These are phyloP conservation scores for Saxidomus purpurata DNA, from an alignment of 1,140 invertebrate genomes.

Conservation along the genomic window DNA sequence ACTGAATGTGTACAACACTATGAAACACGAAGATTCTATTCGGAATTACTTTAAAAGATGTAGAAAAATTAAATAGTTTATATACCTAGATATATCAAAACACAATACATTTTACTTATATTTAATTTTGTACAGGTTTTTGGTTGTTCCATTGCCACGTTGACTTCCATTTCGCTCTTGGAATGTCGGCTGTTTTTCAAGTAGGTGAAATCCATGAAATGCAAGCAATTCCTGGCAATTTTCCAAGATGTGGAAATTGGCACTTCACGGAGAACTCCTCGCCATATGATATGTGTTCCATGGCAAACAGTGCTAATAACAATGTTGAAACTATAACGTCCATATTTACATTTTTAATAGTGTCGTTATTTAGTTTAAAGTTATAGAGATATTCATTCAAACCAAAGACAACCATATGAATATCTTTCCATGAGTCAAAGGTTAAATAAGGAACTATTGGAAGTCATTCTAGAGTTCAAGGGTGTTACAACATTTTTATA, in stretches of 20 bases:
- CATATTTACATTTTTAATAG: not conserved
- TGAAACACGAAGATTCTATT: no score
- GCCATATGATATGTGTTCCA: conserved; percentile 22
- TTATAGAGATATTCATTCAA: not conserved
- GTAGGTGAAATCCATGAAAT: conserved; percentile 73
- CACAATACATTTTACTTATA: no score
- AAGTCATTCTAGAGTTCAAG: no score
- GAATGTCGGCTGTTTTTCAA: conserved; percentile 78
- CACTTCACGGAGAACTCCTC: conserved; percentile 26
- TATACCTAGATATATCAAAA: no score
- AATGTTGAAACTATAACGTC: not conserved
- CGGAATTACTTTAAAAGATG: no score
- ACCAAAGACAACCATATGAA: not conserved
- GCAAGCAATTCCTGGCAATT: conserved; percentile 68
- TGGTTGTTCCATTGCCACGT: conserved; percentile 79
- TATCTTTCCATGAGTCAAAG: not conserved
- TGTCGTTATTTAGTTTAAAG: not conserved
- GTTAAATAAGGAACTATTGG: no score
- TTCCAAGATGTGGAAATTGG: conserved; percentile 77
- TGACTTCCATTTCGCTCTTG: conserved; percentile 79
- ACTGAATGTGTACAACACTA: no score
- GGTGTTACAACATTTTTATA: no score
- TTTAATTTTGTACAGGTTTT: conserved; percentile 54
- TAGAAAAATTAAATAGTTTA: no score
- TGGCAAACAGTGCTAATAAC: not conserved